Percentiles rank a stretch among this genome's conserved stretches.
Conservation (phyloP, 2,888 invertebrate species). For the Serripes groenlandicus region DNA sequence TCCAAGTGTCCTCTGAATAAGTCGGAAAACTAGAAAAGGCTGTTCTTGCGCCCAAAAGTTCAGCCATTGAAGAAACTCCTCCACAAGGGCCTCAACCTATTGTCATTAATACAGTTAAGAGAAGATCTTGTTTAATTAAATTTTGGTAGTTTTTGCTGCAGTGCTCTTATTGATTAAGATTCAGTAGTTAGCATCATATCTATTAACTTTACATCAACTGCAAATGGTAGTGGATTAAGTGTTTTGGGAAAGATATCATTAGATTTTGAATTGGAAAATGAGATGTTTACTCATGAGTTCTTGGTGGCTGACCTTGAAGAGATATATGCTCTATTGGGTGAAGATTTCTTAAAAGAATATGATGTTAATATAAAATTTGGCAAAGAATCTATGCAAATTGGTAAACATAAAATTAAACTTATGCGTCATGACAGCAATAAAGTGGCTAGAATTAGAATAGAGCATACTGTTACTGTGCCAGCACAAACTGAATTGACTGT, state of each 20-base stretch:
- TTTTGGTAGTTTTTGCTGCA: background rate
- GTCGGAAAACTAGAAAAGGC: constrained; percentile 40
- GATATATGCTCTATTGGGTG: constrained; percentile 42
- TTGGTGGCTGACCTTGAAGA: constrained; percentile 40
- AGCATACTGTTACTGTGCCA: constrained; percentile 9
- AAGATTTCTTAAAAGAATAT: constrained; percentile 52
- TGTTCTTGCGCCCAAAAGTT: constrained; percentile 37
- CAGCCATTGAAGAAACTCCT: constrained; percentile 11
- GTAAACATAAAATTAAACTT: constrained; percentile 32
- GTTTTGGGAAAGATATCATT: constrained; percentile 10
- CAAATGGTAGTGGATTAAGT: constrained; percentile 24
- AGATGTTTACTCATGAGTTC: constrained; percentile 29
- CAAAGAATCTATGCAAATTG: constrained; percentile 24
- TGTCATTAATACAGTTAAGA: background rate
- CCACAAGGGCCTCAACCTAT: background rate
- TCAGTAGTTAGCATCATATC: background rate
- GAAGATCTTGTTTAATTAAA: background rate
- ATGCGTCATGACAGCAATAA: constrained; percentile 10
- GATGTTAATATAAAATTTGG: constrained; percentile 45
- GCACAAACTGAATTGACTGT: constrained; percentile 21
- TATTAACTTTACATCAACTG: constrained; percentile 12
- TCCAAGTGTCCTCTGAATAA: constrained; percentile 4
- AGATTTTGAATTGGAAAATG: constrained; percentile 27
- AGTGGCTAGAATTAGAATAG: constrained; percentile 33
- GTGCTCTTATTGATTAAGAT: background rate